Evolutionary conservation across 2,888 invertebrate species (phyloP).

Genomic region (Mesorhabditis spiculigera): DNA sequence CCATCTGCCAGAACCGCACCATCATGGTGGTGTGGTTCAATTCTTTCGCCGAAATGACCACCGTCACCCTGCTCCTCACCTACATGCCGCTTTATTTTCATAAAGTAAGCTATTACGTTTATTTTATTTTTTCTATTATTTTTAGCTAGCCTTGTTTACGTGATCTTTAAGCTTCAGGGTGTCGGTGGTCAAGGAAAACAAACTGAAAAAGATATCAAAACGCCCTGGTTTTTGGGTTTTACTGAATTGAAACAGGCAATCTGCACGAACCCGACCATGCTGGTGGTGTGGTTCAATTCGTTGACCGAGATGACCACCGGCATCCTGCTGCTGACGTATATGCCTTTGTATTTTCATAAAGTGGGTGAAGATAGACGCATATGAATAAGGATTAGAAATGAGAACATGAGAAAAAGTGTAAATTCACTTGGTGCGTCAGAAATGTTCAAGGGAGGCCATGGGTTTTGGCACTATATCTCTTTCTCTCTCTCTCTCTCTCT

Average conservation of each 20-base stretch:
- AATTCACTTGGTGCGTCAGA: neutral
- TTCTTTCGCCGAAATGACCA: slow-evolving; percentile 49
- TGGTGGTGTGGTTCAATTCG: slow-evolving; percentile 48
- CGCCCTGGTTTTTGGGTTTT: too few species aligned
- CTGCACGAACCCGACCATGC: slow-evolving; percentile 40
- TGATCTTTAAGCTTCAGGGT: neutral
- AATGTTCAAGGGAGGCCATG: slow-evolving; percentile 10
- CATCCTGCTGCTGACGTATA: slow-evolving; percentile 50
- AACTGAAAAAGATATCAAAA: too few species aligned
- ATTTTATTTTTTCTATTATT: too few species aligned
- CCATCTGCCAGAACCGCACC: slow-evolving; percentile 42
- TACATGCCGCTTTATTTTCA: slow-evolving; percentile 49
- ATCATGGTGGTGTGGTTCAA: slow-evolving; percentile 48
- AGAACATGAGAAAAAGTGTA: neutral
- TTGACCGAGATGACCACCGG: slow-evolving; percentile 49
- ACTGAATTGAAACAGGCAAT: slow-evolving; percentile 26
- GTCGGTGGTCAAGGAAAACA: too few species aligned
- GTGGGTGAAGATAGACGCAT: slow-evolving; percentile 9
- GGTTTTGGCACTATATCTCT: too few species aligned
- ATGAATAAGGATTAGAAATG: neutral
- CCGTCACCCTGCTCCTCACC: slow-evolving; percentile 48
- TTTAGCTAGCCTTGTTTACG: too few species aligned
- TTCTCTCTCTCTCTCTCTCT: too few species aligned
- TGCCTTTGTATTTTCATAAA: slow-evolving; percentile 46
- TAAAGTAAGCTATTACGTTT: slow-evolving; percentile 10